Percentiles rank a stretch among this genome's conserved stretches.
Conservation (phyloP, 2,113 vertebrate species). For the Lepidothrix coronata region DNA sequence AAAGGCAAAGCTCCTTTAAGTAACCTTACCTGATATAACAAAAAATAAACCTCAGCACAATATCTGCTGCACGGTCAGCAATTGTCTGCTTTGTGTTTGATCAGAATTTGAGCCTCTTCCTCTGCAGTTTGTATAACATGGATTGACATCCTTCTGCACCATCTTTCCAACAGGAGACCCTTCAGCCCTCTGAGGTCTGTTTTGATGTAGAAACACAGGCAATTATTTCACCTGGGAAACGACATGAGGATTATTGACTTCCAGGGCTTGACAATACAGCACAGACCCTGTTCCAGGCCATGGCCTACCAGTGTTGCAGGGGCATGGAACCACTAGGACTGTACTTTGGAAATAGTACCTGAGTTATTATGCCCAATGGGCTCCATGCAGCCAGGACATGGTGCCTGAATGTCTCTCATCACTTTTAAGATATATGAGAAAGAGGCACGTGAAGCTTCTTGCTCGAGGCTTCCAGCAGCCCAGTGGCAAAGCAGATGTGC, state of each 20-base stretch:
- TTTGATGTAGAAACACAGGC: neutral
- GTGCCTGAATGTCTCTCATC: neutral
- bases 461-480: neutral
- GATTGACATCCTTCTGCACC: neutral
- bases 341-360: neutral
- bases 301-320: neutral
- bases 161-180: neutral
- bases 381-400: fast-evolving
- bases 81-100: neutral
- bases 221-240: neutral
- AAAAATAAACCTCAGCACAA: neutral
- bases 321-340: neutral
- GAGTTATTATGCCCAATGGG: neutral
- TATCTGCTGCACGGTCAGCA: neutral
- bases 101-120: neutral
- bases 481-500: neutral
- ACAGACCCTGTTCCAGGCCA: neutral
- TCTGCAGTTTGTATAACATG: neutral
- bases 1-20: neutral
- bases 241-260: neutral
- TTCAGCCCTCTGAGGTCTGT: neutral
- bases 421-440: neutral
- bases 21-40: neutral
- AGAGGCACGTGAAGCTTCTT: neutral
- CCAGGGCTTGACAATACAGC: neutral